A percentile compares a stretch with the other conserved stretches of the same genome.
phyloP scores from a whole-genome alignment of 2,888 invertebrate genomes.

The Drosophila paramelanica region DNA sequence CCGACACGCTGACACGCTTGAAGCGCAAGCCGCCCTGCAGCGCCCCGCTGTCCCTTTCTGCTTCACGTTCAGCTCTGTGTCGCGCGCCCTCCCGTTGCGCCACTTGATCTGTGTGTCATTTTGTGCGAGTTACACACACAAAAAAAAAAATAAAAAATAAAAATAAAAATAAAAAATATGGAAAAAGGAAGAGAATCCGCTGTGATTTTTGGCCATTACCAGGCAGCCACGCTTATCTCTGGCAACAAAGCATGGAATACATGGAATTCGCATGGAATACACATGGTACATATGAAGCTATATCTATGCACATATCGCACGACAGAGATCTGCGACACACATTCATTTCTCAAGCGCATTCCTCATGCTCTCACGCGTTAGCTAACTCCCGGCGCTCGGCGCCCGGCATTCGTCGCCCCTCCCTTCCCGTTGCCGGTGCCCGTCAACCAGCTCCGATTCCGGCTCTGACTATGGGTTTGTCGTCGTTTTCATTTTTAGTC shows the following conservation, averaged over 20 bases:
- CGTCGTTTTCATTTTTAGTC: slow-evolving; percentile 30
- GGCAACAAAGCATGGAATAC: slow-evolving; percentile 61
- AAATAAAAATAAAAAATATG: not conserved
- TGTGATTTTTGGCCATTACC: slow-evolving; percentile 79
- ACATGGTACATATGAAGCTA: slow-evolving; percentile 56
- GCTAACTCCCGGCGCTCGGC: not conserved
- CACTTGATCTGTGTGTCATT: slow-evolving; percentile 69
- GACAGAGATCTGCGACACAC: slow-evolving; percentile 63
- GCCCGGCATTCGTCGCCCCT: not conserved
- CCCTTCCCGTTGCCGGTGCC: not conserved
- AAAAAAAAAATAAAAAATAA: slow-evolving; percentile 8
- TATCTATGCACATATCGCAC: slow-evolving; percentile 67
- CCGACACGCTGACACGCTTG: slow-evolving; percentile 27
- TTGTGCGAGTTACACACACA: slow-evolving; percentile 49
- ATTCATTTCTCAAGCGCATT: slow-evolving; percentile 65
- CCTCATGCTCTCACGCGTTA: slow-evolving; percentile 41
- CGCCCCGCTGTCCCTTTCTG: not conserved
- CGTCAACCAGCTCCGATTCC: not conserved
- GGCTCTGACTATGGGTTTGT: slow-evolving; percentile 6
- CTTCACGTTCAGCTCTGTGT: slow-evolving; percentile 17
- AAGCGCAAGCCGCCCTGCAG: not conserved
- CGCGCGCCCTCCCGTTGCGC: slow-evolving; percentile 37
- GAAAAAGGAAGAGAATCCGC: slow-evolving; percentile 50
- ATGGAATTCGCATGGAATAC: slow-evolving; percentile 44
- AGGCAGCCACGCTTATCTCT: slow-evolving; percentile 62